These are phyloP conservation scores for Clanis bilineata DNA, from an alignment of 2,888 invertebrate genomes.

Conservation along the genomic window DNA sequence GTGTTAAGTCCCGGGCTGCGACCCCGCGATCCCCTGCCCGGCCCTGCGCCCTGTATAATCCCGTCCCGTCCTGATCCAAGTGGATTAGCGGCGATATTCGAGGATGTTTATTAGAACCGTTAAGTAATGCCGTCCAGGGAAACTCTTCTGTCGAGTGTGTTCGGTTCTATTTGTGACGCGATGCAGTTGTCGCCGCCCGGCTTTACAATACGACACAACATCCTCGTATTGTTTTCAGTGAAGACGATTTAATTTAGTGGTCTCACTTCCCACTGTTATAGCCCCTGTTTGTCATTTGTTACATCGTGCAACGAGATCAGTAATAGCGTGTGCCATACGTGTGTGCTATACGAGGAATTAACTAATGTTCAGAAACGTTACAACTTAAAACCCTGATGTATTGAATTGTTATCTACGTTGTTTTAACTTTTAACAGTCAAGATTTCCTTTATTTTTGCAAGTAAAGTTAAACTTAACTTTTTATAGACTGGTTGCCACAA, in stretches of 20 bases:
- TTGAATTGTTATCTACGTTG: no score
- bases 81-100: slow-evolving; percentile 4
- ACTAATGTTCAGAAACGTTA: no score
- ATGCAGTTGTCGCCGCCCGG: not conserved
- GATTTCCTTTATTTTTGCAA: no score
- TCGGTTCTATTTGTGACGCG: slow-evolving; percentile 2
- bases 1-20: slow-evolving; percentile 28
- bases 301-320: not conserved
- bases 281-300: not conserved
- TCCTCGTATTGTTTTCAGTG: not conserved
- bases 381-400: no score
- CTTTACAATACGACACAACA: not conserved
- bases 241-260: not conserved
- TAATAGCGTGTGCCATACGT: no score
- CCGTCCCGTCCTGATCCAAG: not conserved
- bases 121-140: not conserved
- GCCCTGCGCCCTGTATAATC: no score
- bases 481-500: no score
- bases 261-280: not conserved
- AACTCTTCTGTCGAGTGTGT: not conserved
- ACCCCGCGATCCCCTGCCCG: not conserved
- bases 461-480: no score
- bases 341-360: no score
- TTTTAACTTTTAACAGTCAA: no score
- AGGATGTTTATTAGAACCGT: not conserved